Evolutionary conservation across 2,888 invertebrate species (phyloP), one percentile per base, ranked within the genome.

Genomic region (Clusia tigrina): DNA sequence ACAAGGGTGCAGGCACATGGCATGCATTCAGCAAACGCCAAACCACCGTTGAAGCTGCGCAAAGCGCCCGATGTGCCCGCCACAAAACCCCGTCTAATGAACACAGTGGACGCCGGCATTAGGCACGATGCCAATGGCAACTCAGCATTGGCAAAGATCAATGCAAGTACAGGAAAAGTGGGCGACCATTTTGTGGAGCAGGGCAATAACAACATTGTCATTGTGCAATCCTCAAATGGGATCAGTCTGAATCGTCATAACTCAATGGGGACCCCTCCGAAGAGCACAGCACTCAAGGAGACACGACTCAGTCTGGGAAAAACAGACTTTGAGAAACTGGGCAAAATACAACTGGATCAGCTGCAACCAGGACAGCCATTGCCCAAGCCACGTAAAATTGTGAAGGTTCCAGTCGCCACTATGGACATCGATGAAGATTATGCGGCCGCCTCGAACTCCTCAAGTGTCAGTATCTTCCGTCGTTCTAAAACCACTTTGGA

Each of bases 401-500:
- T 81, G 0, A 75, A 80, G 51, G 63, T 81, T 60, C 80, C 80
- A 2, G 76, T 80, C 53, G 80, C 80, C 12, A 80, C 80, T 0
- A n/a, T 80, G 58, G 81, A 81, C 59, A 68, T 80, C 64, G 79
- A 78, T 17, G 78, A 80, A n/a, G 51, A 46, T 2, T 23, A 18
- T 17, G 26, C 59, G 17, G 26, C 60, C 1, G 26, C 54, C 5
- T 24, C 62, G 15, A 46, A 56, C 10, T 46, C 57, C 15, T 37
- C 54, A 6, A 20, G 60, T 57, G 65, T 54, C 5, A 73, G 74
- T 59, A 74, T 81, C 42, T 78, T 81, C 22, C 75, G 82, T 23
- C 79, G 81, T 38, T 81, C 81, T 2, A 81, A 81, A 59, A 81
- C 81, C 12, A 81, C 81, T 1, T 69, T 82, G 60, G 83, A 82